Evolutionary conservation across 2,113 vertebrate species (phyloP), one percentile per base, ranked within the genome.

Genomic region (human): DNA sequence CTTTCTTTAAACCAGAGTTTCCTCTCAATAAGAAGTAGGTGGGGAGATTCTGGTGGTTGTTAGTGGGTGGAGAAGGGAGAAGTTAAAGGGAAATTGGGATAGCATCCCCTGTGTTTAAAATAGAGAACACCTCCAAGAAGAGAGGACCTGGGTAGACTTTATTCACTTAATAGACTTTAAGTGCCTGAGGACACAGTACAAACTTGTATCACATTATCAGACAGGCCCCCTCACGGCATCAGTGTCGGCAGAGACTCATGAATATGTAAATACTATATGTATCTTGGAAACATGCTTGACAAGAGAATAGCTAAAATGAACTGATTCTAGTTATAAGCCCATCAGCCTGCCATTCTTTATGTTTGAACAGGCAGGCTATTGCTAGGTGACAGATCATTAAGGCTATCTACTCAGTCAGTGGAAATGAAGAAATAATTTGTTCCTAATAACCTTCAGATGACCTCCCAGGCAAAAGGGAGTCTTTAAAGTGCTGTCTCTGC

Each of bases 371-470:
- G 98, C 98, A 99, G 98, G 97, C 98, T 98, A 99, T 99, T 99
- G 98, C 98, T 99, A 98, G 98, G 98, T 99, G 99, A 99, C 98
- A 99, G 98, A 99, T 99, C 98, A 99, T 99, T 99, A 99, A 98
- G 98, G 98, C 98, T 99, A 98, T 98, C 98, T 98, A 99, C 98
- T 98, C 98, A 99, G 98, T 98, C 99, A 99, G 98, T 50, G 94
- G 98, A 99, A 99, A 99, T 98, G 98, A 99, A 99, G 98, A 98
- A 99, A 99, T 99, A 99, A 99, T 99, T 99, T 98, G 98, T 99
- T 99, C 98, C 59, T 98, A 98, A 99, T 99, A 99, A 99, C 98
- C 98, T 99, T 99, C 98, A 99, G 96, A 98, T 98, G 98, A 99
- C 99, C 99, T 99, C 98, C 81, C 98, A 98, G 98, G 98, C 97